Percentiles rank a stretch among this genome's conserved stretches.
Evolutionary conservation across 23 tunicate genomes (phyloP).

Genomic region (Diplosoma virens): DNA sequence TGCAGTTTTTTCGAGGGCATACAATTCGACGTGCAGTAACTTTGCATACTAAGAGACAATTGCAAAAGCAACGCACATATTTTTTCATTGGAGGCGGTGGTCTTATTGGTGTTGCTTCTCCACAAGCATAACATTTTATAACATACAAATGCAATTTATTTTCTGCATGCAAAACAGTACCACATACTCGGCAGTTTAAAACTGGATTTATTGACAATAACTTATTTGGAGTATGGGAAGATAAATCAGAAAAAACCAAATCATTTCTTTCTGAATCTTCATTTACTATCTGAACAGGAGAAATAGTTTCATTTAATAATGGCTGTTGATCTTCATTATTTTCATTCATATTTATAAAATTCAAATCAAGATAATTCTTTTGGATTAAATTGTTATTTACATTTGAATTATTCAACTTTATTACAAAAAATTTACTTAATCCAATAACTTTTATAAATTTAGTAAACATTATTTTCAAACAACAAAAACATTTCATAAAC

Average conservation of each 20-base stretch:
- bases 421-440: too few relatives aligned
- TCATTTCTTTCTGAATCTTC: constrained; percentile 1
- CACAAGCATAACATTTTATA: constrained; percentile 59
- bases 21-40: constrained; percentile 47
- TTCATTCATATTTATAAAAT: not conserved
- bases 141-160: constrained; percentile 70
- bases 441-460: too few relatives aligned
- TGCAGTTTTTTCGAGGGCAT: constrained; percentile 63
- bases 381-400: too few relatives aligned
- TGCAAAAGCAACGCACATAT: constrained; percentile 73
- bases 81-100: constrained; percentile 65
- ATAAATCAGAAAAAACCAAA: not conserved
- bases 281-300: not conserved
- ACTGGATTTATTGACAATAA: constrained; percentile 9
- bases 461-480: too few relatives aligned
- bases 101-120: constrained; percentile 74
- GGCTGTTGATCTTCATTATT: not conserved
- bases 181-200: constrained; percentile 66
- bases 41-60: constrained; percentile 68
- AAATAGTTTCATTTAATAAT: not conserved
- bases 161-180: constrained; percentile 41
- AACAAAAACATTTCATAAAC: too few relatives aligned
- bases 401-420: too few relatives aligned
- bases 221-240: not conserved
- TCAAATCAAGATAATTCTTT: not conserved